phyloP scores from a whole-genome alignment of 1,140 invertebrate species.

The Drosophila arizonae region DNA sequence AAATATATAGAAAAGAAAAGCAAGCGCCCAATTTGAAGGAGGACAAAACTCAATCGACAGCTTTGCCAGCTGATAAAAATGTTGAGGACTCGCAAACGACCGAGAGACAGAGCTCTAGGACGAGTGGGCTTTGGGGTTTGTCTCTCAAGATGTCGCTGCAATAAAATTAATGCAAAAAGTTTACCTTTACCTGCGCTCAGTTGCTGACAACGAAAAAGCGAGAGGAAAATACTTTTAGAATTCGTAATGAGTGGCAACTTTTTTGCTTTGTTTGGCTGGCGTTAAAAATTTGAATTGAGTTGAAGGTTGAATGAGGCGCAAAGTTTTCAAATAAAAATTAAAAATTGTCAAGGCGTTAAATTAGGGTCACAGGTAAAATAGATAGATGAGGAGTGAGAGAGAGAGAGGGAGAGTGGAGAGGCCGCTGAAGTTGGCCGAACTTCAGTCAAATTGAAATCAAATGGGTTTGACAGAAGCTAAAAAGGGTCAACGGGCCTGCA shows the following conservation, averaged over 20 bases:
- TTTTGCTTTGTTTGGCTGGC: slow-evolving; percentile 27
- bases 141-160: slow-evolving; percentile 72
- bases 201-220: slow-evolving; percentile 16
- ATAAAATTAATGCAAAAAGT: slow-evolving; percentile 80
- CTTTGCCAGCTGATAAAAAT: slow-evolving; percentile 55
- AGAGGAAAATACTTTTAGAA: slow-evolving; percentile 52
- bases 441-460: slow-evolving; percentile 61
- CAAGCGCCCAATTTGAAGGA: slow-evolving; percentile 35
- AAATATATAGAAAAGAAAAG: background rate
- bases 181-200: slow-evolving; percentile 50
- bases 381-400: slow-evolving; percentile 22
- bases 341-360: slow-evolving; percentile 80
- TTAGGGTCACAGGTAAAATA: slow-evolving; percentile 58
- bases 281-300: slow-evolving; percentile 66
- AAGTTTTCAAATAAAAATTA: slow-evolving; percentile 81
- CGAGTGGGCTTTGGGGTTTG: slow-evolving; percentile 40
- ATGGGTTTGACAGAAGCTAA: slow-evolving; percentile 41
- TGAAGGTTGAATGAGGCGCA: slow-evolving; percentile 55
- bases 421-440: background rate
- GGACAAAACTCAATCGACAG: slow-evolving; percentile 74
- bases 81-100: slow-evolving; percentile 16
- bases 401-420: background rate
- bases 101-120: slow-evolving; percentile 20
- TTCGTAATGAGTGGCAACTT: slow-evolving; percentile 70
- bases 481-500: slow-evolving; percentile 40